A percentile compares a stretch with the other conserved stretches of the same genome.
Conservation (phyloP, 2,888 invertebrate species). For the Ypsolopha scabrella region DNA sequence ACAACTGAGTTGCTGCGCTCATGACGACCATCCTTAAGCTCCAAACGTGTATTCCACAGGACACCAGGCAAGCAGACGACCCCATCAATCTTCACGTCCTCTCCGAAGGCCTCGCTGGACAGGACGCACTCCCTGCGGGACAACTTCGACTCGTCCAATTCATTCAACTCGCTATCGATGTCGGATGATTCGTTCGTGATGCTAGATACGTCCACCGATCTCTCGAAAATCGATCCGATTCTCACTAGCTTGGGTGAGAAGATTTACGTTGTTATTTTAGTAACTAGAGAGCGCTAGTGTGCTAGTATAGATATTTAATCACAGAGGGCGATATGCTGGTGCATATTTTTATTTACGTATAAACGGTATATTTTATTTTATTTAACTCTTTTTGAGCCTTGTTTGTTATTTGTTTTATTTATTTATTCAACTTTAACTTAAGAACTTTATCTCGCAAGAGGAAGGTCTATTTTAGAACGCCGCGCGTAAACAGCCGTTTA, state of each 20-base stretch:
- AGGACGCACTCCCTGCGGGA: conserved; percentile 18
- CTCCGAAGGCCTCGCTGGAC: conserved; percentile 45
- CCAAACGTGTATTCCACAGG: conserved; percentile 17
- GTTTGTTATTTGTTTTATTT: no score
- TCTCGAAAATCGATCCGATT: conserved; percentile 40
- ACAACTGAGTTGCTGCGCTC: no score
- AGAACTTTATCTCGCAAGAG: no score
- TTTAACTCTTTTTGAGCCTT: no score
- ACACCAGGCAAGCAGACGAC: conserved; percentile 49
- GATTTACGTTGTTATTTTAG: background rate
- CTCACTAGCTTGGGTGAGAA: conserved; percentile 23
- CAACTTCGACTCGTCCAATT: conserved; percentile 34
- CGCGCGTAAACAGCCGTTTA: no score
- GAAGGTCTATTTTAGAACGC: no score
- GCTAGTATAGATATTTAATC: no score
- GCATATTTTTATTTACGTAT: no score
- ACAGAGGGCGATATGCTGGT: no score
- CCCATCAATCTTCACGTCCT: conserved; percentile 58
- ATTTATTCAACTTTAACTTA: no score
- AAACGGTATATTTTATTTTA: no score
- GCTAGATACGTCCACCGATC: conserved; percentile 39
- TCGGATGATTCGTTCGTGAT: conserved; percentile 48
- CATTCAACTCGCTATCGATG: conserved; percentile 52
- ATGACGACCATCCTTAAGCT: no score
- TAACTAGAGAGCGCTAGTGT: background rate